Evolutionary conservation across 2,888 invertebrate species (phyloP), one percentile per base, ranked within the genome.

Genomic region (Trichogramma dendrolimi): DNA sequence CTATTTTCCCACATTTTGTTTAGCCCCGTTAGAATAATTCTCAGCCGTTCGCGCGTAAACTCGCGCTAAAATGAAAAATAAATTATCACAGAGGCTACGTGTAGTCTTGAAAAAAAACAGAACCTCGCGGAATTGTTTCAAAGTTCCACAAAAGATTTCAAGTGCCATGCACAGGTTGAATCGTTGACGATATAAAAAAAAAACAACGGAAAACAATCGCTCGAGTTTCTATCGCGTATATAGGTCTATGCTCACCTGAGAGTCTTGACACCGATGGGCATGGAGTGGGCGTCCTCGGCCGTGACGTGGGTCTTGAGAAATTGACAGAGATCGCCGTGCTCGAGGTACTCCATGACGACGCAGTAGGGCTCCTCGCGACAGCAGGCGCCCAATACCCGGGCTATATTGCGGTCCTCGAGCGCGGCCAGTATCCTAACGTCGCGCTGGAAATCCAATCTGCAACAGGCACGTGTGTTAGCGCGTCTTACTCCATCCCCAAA

Each of bases 371-470:
- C 90, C 41, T 90, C 86, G 46, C 87, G 83, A 57, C 85, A 85
- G 73, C 90, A 91, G 27, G 87, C 88, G 43, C 92, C 92, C 53
- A 92, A 78, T 11, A 92, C 88, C 38, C 89, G 83, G 8, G 91
- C 88, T 65, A 93, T 84, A 76, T 90, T 87, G 2, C 88, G 87
- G 73, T 87, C 90, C 70, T 90, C 89, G 57, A 94, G 80, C n/a
- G 91, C 89, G 1, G 92, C 89, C 73, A 94, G 82, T 66, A 93
- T 89, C 74, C 89, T 86, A n/a, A 94, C 90, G 79, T 94, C 94
- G 59, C 91, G 85, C 77, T 90, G 89, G 75, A 94, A 93, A 75
- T 93, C 92, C 75, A 87, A 84, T 80, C 93, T 93, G 55, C 50
- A 58, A 64, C 5, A 38, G 57, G 14, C 27, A 11, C 11, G 47